A percentile compares a stretch with the other conserved stretches of the same genome.
These are phyloP conservation scores for Nebria brevicollis DNA, from an alignment of 2,888 invertebrate species.

Conservation along the genomic window DNA sequence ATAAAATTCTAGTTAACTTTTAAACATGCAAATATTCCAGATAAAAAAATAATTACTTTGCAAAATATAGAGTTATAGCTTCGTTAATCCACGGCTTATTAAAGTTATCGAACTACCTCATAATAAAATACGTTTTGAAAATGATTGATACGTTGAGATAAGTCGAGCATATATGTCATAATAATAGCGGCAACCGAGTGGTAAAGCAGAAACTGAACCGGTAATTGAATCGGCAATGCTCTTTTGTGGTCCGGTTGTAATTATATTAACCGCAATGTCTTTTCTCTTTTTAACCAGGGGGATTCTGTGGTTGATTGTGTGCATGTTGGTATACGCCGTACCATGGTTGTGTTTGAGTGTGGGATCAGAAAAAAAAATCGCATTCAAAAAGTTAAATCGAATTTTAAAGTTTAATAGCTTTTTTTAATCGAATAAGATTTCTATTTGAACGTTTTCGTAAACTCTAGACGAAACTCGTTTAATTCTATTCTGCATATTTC, in stretches of 20 bases:
- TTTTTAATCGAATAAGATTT: constrained; percentile 36
- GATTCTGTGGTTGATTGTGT: background rate
- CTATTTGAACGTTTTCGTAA: constrained; percentile 17
- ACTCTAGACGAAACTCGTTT: background rate
- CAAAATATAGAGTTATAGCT: background rate
- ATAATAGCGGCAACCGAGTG: background rate
- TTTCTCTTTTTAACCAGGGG: background rate
- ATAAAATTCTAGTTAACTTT: background rate
- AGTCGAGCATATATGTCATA: background rate
- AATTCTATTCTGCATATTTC: background rate
- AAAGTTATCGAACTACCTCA: background rate
- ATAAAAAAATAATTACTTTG: background rate
- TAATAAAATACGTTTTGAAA: background rate
- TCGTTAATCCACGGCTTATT: background rate
- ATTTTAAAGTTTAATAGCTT: constrained; percentile 42
- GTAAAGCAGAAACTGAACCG: background rate
- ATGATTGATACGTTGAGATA: background rate
- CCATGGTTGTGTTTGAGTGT: background rate
- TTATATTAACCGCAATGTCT: background rate
- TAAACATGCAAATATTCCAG: background rate
- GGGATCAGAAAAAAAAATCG: background rate
- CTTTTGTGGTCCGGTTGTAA: constrained; percentile 1
- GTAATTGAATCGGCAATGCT: background rate
- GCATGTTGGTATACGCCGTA: background rate
- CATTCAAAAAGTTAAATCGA: constrained; percentile 42